Evolutionary conservation across 2,113 vertebrate genomes (phyloP), one percentile per base, ranked within the genome.

Genomic region (Solea senegalensis): DNA sequence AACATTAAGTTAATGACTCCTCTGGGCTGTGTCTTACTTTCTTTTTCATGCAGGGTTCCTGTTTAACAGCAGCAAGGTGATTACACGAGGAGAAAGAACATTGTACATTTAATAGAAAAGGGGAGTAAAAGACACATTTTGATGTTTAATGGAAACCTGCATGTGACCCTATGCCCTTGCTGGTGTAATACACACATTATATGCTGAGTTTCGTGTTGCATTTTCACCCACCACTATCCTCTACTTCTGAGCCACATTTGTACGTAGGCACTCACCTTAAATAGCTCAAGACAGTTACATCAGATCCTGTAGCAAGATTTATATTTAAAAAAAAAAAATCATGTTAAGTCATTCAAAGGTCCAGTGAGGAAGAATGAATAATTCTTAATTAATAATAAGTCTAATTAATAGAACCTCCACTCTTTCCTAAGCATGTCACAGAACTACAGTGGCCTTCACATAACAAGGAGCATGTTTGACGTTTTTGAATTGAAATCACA

Each of bases 191-290:
- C n/a, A 21, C 67, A 51, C 62, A 41, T 67, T 28, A 11, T 27
- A 54, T 9, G 39, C 59, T 40, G 16, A 4, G 51, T 58, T 52
- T 4, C 50, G 54, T 54, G 44, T 14, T 9, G 14, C 34, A 78
- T 60, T 49, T 56, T 65, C 75, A 63, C 79, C 79, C 78, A 76
- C 72, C 34, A 54, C 66, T 54, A 74, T 57, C 61, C 52, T 66
- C 52, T 50, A 2, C 54, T 71, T 74, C 76, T 67, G 66, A 77
- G 51, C 65, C 28, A 53, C 16, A 46, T 48, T 69, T 46, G 46
- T 54, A 74, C 80, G 84, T 78, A 78, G 84, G 77, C 70, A 46
- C 76, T 65, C 58, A 68, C 66, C 70, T 71, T 72, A 78, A 83
- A 86, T 72, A 86, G 73, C 69, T 70, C 53, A 73, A 49, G 65